Evolutionary conservation across 2,888 invertebrate genomes (phyloP), one percentile per base, ranked within the genome.

Genomic region (Meganola albula): DNA sequence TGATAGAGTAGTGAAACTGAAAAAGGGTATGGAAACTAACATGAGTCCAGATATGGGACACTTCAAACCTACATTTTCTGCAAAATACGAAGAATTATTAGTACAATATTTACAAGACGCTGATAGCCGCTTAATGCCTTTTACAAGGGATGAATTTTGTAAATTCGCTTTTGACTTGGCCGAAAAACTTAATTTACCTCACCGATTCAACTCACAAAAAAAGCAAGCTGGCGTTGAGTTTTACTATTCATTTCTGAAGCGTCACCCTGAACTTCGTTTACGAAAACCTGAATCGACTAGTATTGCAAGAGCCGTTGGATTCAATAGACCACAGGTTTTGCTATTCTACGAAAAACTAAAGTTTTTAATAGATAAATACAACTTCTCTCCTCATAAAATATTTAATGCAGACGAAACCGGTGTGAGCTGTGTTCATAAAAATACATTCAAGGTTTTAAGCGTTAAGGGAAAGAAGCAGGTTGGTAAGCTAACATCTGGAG

Each of bases 381-480:
- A n/a, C n/a, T n/a, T n/a, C n/a, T n/a, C n/a, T n/a, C n/a, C n/a
- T n/a, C n/a, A n/a, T n/a, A n/a, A n/a, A n/a, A n/a, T n/a, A n/a
- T 44, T 45, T 28, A 49, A 50, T 27, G 32, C 46, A 27, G 45
- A 48, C 14, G 43, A 44, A 27, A 46, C 45, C 25, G 33, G 25
- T 13, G 29, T 41, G 18, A 36, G 31, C 28, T 42, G 48, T 6
- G 44, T 42, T 20, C 35, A 40, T 11, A 48, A 48, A 14, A n/a
- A n/a, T n/a, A 37, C 35, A 26, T 34, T 37, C n/a, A 43, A 45
- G 42, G 24, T 44, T 24, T 30, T 48, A 9, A 40, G 40, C 40
- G 36, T 37, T 41, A 49, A 44, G 28, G 44, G 45, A 11, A 40
- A 48, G 40, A 27, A 41, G 27, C 42, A 42, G 35, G 38, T 45